Conservation (phyloP, 2,888 invertebrate genomes). For the Synanthedon myopaeformis region DNA sequence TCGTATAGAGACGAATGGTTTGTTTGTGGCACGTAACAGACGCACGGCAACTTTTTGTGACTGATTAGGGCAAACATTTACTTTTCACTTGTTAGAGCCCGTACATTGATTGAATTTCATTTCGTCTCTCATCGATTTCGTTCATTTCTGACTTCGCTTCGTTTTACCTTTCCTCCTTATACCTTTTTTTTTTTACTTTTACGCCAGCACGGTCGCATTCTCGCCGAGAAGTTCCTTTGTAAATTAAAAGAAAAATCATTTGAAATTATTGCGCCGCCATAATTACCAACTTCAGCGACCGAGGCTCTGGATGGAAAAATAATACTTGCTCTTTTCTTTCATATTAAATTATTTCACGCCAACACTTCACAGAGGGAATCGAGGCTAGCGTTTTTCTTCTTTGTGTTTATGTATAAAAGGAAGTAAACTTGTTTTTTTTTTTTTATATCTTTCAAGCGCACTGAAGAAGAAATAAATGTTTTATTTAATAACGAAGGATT, state of each 20-base stretch:
- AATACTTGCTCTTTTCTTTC: too few relatives aligned
- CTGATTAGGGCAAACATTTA: slow-evolving; percentile 41
- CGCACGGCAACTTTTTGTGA: slow-evolving; percentile 17
- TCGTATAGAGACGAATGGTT: neutral
- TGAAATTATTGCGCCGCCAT: neutral
- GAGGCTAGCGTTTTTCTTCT: too few relatives aligned
- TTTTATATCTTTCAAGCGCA: too few relatives aligned
- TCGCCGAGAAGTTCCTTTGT: neutral
- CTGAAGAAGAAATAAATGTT: too few relatives aligned
- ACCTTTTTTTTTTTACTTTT: neutral
- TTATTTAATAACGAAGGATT: too few relatives aligned
- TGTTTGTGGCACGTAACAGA: slow-evolving; percentile 17
- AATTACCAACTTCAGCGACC: neutral
- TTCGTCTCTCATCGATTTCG: neutral
- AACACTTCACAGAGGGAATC: too few relatives aligned
- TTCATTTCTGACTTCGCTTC: neutral
- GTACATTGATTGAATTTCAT: slow-evolving; percentile 22
- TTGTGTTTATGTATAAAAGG: too few relatives aligned
- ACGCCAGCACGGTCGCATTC: neutral
- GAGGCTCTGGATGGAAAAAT: too few relatives aligned
- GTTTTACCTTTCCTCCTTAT: neutral
- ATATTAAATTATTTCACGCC: too few relatives aligned
- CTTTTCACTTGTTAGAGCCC: slow-evolving; percentile 21
- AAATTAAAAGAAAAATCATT: neutral
- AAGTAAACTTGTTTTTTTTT: too few relatives aligned